phyloP scores from a whole-genome alignment of 2,797 vertebrate species.

The Etheostoma nigrum region DNA sequence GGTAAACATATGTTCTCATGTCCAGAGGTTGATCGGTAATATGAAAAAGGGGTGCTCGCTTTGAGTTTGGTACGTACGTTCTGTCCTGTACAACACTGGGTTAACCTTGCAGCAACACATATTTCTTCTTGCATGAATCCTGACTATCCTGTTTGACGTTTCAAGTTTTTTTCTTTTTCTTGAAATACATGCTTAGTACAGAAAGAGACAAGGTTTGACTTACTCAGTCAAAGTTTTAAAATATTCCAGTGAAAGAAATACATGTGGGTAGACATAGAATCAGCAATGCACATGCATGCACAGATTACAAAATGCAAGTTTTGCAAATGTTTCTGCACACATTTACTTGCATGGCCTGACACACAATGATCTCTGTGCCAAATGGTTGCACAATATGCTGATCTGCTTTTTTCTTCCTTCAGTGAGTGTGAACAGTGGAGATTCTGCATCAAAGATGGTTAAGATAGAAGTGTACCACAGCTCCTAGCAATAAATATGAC shows the following conservation, averaged over 20 bases:
- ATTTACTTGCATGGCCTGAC: conserved; percentile 36
- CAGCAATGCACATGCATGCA: conserved; percentile 1
- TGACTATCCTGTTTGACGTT: conserved; percentile 86
- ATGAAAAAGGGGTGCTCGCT: conserved; percentile 23
- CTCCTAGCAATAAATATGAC: conserved; percentile 50
- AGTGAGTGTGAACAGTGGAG: conserved; percentile 57
- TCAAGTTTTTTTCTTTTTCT: conserved; percentile 59
- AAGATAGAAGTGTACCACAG: conserved; percentile 57
- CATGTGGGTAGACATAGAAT: not conserved
- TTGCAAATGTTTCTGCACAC: conserved; percentile 41
- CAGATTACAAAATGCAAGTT: conserved; percentile 28
- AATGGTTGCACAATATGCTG: conserved; percentile 77
- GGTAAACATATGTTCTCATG: conserved; percentile 62
- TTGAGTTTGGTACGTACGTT: conserved; percentile 48
- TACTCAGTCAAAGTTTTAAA: conserved; percentile 5
- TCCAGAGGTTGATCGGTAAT: conserved; percentile 45
- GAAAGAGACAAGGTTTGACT: conserved; percentile 45
- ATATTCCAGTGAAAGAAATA: conserved; percentile 1
- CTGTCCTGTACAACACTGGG: conserved; percentile 69
- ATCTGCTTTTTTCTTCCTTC: conserved; percentile 69
- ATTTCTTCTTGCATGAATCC: conserved; percentile 81
- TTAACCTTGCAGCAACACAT: conserved; percentile 81
- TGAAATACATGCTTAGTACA: conserved; percentile 48
- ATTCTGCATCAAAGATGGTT: conserved; percentile 62
- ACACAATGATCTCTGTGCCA: conserved; percentile 56